Evolutionary conservation across 2,113 vertebrate species (phyloP), one percentile per base, ranked within the genome.

Genomic region (Atrichornis clamosus): DNA sequence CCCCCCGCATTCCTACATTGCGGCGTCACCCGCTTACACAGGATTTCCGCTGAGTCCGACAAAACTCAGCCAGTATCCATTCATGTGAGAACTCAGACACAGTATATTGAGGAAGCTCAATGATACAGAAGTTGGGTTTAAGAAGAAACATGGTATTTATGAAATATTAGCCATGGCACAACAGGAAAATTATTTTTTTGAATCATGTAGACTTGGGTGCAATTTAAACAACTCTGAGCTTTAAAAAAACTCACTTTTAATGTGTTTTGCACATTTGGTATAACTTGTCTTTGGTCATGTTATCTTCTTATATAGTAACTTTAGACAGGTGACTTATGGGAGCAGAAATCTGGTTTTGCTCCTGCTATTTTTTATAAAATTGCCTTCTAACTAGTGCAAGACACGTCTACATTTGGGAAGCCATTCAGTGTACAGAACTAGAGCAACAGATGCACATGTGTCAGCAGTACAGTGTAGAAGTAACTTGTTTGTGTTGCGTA

Each of bases 231-330:
- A 98, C 98, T 99, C 98, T 98, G 98, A 99, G 99, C 99, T 99
- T 99, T 99, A 99, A 98, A 97, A 96, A 95, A 78, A 98, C 97
- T 99, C 98, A 99, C 98, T 99, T 99, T 99, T 99, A 99, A 99
- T 99, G 99, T 99, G 99, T 99, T 99, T 99, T 99, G 99, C 99
- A 99, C 99, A 99, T 99, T 99, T 99, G 99, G 98, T 99, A 99
- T 98, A 99, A 98, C 98, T 99, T 98, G 99, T 99, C 99, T 99
- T 99, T 99, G 98, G 98, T 98, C 98, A 97, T 98, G 98, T 98
- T 98, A 99, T 99, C 99, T 99, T 99, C 98, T 98, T 98, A 98
- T 98, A 99, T 98, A 98, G 98, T 99, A 99, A 98, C 98, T 99
- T 98, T 98, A 99, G 98, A 99, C 99, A 99, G 99, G 99, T 99